phyloP scores from a whole-genome alignment of 2,888 invertebrate species.

The Spodoptera exigua region DNA sequence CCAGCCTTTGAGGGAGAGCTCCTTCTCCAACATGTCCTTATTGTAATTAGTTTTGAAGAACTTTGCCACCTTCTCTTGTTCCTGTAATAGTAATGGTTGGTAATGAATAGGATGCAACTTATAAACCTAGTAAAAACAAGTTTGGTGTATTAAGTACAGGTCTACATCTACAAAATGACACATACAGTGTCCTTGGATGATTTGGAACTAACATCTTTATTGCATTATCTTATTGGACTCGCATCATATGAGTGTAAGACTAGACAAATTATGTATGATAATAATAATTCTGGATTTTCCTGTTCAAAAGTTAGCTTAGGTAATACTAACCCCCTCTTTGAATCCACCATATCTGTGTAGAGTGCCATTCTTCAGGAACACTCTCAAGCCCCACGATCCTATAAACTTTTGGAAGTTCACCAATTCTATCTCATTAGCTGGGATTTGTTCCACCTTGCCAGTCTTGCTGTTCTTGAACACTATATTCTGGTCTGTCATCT shows the following conservation, averaged over 20 bases:
- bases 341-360: constrained; percentile 98
- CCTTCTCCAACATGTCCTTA: constrained; percentile 96
- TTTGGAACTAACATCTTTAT: too few relatives aligned
- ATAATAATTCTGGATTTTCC: too few relatives aligned
- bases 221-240: too few relatives aligned
- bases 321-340: constrained; percentile 92
- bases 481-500: constrained; percentile 96
- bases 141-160: too few relatives aligned
- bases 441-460: constrained; percentile 98
- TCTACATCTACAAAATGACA: too few relatives aligned
- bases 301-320: not conserved
- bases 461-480: constrained; percentile 98
- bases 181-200: too few relatives aligned
- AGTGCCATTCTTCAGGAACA: constrained; percentile 96
- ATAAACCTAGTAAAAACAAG: too few relatives aligned
- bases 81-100: constrained; percentile 86
- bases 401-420: constrained; percentile 98
- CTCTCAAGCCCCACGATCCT: constrained; percentile 95
- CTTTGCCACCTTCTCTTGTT: constrained; percentile 97
- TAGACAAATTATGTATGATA: too few relatives aligned
- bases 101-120: too few relatives aligned
- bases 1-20: constrained; percentile 98
- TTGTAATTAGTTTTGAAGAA: constrained; percentile 95
- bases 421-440: constrained; percentile 95
- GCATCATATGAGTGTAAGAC: too few relatives aligned